Base-by-base conservation (phyloP, 2,888 invertebrate species). In the Epistrophella euchroma region DNA sequence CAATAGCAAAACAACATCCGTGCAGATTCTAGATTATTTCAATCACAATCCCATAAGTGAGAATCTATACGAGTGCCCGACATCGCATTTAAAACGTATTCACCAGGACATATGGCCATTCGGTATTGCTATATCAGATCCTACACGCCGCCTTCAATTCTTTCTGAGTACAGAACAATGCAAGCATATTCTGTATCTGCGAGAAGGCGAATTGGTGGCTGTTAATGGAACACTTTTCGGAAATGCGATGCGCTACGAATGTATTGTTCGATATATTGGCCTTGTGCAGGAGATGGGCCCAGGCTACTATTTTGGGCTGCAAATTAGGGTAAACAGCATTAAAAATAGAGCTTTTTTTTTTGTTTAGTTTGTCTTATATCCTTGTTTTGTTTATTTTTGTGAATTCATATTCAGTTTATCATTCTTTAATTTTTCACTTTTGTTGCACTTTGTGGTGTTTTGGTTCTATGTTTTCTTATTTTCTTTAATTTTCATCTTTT, bases 231-330 rank as follows among this genome's bases (percentile, higher is more conserved):
- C 93, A 87, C 89, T 91, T 40, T 90, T 90, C 50, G 88, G 89
- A 35, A 75, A 40, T 43, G 62, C 78, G 32, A 9, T 55, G 17
- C 79, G 76, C 15, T 91, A 87, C 71, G 88, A 89, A 83, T 92
- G 93, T 85, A 93, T 95, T 68, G 93, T 91, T 28, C 90, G 93
- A 88, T 94, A 93, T 89, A 94, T 94, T 88, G 94, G 94, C 40
- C 90, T 91, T 64, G 94, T 94, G 70, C 90, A 92, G 78, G 93
- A 94, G 83, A 90, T 94, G 71, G 94, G 93, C 74, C 90, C 90
- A 28, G 93, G 94, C 87, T 93, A 93, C 89, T 94, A 94, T 89
- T 93, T 94, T 90, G 94, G 94, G 60, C 91, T 95, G 82, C 93
- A 94, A 89, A 89, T 95, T 89, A 91, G 94, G 93, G 94, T 94